Conservation (phyloP, 2,113 vertebrate species). For the Podarcis raffonei region DNA sequence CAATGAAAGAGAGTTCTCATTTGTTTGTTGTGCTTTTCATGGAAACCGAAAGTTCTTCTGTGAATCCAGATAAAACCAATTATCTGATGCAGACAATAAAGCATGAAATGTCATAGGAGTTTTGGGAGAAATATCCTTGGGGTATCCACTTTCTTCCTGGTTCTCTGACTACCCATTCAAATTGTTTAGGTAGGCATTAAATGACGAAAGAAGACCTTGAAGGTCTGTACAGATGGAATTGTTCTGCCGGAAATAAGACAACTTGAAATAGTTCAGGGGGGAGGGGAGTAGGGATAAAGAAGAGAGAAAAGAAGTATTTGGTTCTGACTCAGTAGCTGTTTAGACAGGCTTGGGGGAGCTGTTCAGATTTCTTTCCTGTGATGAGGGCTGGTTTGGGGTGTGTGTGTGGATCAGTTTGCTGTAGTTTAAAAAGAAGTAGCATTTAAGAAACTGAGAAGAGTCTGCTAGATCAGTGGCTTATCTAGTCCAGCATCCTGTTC, state of each 20-base stretch:
- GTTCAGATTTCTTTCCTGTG: not conserved
- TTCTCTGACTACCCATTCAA: not conserved
- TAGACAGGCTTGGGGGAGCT: not conserved
- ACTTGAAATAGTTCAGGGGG: not conserved
- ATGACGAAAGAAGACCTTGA: not conserved
- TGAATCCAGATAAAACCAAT: constrained; percentile 8
- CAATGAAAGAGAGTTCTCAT: not conserved
- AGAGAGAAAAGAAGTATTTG: too few relatives aligned
- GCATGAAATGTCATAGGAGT: constrained; percentile 1
- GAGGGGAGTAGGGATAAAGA: too few relatives aligned
- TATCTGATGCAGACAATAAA: constrained; percentile 5
- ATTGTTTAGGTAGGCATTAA: not conserved
- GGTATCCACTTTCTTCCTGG: not conserved
- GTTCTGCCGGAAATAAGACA: not conserved
- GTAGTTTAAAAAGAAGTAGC: too few relatives aligned
- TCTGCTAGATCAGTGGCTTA: too few relatives aligned
- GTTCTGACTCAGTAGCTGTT: not conserved
- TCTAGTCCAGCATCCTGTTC: too few relatives aligned
- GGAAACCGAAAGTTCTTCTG: not conserved
- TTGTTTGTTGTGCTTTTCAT: not conserved
- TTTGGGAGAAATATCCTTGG: not conserved
- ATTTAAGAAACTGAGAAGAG: too few relatives aligned
- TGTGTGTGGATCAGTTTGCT: too few relatives aligned
- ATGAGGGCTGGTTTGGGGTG: too few relatives aligned
- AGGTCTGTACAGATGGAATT: not conserved